phyloP scores from a whole-genome alignment of 1,140 invertebrate genomes.

The Heliothis virescens region DNA sequence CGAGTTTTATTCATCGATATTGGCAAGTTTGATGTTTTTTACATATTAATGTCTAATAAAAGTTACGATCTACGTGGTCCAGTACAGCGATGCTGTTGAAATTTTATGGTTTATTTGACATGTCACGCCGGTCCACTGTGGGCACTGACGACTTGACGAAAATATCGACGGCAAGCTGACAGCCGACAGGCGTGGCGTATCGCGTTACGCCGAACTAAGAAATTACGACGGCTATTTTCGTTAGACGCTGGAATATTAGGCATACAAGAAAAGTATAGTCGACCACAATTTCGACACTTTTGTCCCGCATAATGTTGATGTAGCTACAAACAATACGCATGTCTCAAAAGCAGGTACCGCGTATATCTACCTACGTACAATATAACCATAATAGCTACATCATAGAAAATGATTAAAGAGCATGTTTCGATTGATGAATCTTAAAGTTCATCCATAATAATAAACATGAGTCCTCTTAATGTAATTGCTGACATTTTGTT shows the following conservation, averaged over 20 bases:
- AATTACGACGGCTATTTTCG: conserved; percentile 63
- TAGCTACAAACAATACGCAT: background rate
- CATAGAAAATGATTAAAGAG: conserved; percentile 15
- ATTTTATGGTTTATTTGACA: conserved; percentile 72
- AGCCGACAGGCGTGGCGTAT: conserved; percentile 69
- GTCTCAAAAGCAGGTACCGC: background rate
- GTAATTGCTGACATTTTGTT: conserved; percentile 42
- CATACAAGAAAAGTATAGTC: conserved; percentile 47
- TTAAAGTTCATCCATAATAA: conserved; percentile 42
- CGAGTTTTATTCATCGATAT: conserved; percentile 37
- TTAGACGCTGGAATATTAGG: conserved; percentile 56
- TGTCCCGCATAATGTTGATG: background rate
- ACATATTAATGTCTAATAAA: conserved; percentile 41
- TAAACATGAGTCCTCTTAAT: conserved; percentile 37
- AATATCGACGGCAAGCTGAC: conserved; percentile 75
- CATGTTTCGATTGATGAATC: conserved; percentile 8
- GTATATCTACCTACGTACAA: background rate
- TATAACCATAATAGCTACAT: conserved; percentile 18
- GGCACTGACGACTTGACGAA: conserved; percentile 67
- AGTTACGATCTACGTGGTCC: conserved; percentile 50
- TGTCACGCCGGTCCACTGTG: conserved; percentile 56
- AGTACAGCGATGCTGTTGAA: conserved; percentile 46
- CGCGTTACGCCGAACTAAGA: conserved; percentile 66
- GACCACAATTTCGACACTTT: conserved; percentile 20
- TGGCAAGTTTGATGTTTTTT: conserved; percentile 36